phyloP scores from a whole-genome alignment of 2,113 vertebrate genomes.

The Lipophrys pholis region DNA sequence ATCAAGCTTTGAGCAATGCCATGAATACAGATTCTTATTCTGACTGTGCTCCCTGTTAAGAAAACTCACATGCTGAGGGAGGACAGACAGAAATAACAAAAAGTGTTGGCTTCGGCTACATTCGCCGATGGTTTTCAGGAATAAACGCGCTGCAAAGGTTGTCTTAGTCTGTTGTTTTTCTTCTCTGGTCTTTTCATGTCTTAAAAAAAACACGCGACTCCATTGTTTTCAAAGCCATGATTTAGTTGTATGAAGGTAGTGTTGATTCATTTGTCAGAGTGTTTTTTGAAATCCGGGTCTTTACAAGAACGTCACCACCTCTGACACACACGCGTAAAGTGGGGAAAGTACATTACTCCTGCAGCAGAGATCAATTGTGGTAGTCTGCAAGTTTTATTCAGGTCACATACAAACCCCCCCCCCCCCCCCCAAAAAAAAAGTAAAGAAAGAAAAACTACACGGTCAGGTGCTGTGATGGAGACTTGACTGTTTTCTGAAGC shows the following conservation, averaged over 20 bases:
- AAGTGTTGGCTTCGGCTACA: background rate
- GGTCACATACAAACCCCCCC: conserved; percentile 29
- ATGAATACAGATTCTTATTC: conserved; percentile 23
- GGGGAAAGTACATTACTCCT: conserved; percentile 57
- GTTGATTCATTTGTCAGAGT: conserved; percentile 32
- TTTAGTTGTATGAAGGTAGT: conserved; percentile 18
- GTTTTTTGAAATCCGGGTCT: conserved; percentile 10
- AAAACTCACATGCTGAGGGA: background rate
- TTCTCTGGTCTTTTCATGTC: background rate
- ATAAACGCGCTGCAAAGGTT: background rate
- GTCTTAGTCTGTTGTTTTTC: background rate
- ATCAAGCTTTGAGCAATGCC: conserved; percentile 19
- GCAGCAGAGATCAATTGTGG: conserved; percentile 4
- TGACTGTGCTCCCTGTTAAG: conserved; percentile 27
- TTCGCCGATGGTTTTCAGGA: background rate
- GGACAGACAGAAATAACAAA: background rate
- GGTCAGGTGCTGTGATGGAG: conserved; percentile 1
- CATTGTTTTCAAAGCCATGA: background rate
- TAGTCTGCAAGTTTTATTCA: conserved; percentile 22
- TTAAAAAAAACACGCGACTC: background rate
- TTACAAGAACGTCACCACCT: conserved; percentile 44
- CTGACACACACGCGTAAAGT: conserved; percentile 14
- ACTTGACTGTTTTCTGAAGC: conserved; percentile 6
- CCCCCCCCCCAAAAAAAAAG: too few species aligned
- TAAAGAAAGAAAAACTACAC: background rate